phyloP scores from a whole-genome alignment of 2,888 invertebrate genomes.

The Heteromurus nitidus region DNA sequence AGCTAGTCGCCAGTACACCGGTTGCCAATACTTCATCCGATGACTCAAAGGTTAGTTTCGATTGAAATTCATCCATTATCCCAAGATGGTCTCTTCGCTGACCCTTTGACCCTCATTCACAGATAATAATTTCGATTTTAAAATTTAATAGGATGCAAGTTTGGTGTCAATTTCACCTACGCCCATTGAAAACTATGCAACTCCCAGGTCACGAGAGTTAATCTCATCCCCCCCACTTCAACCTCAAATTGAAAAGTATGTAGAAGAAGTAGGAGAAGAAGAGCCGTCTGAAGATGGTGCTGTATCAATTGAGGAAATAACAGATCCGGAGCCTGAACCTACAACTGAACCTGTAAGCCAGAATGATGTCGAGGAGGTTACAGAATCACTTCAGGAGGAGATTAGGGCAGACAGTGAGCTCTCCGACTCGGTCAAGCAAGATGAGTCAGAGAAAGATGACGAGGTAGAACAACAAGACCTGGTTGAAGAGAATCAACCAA shows the following conservation, averaged over 20 bases:
- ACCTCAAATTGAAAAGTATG: constrained; percentile 46
- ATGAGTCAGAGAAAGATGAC: constrained; percentile 51
- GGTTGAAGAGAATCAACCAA: constrained; percentile 61
- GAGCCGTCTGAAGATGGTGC: constrained; percentile 57
- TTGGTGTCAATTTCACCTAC: constrained; percentile 71
- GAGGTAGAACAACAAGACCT: constrained; percentile 36
- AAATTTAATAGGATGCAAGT: constrained; percentile 70
- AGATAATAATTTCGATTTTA: too few relatives aligned
- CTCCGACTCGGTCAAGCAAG: constrained; percentile 56
- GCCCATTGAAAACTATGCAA: constrained; percentile 70
- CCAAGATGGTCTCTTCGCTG: too few relatives aligned
- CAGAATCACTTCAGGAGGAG: constrained; percentile 49
- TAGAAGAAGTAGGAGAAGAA: constrained; percentile 62
- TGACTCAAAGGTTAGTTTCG: constrained; percentile 65
- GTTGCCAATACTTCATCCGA: constrained; percentile 67
- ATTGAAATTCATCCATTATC: too few relatives aligned
- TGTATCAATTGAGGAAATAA: constrained; percentile 55
- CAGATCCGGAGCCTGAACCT: constrained; percentile 59
- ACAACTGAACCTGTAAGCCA: constrained; percentile 38
- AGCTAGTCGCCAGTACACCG: constrained; percentile 62
- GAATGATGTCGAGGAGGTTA: constrained; percentile 39
- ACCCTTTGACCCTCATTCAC: too few relatives aligned
- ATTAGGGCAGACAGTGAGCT: constrained; percentile 51
- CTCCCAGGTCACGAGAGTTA: constrained; percentile 59
- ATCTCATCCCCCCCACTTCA: constrained; percentile 46